phyloP scores from a whole-genome alignment of 2,113 vertebrate genomes.

The Mastomys natalensis region DNA sequence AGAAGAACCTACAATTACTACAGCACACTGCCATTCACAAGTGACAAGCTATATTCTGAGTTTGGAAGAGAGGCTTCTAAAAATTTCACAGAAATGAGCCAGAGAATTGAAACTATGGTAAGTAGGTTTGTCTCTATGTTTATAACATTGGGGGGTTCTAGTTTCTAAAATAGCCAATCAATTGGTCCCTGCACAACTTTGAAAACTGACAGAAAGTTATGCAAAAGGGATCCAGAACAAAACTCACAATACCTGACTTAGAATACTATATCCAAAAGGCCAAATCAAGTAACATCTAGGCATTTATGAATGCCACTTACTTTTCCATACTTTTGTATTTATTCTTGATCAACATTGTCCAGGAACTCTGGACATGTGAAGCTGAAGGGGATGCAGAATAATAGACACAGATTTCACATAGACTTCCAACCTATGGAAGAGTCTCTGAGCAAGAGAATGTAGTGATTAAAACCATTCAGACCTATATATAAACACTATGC shows the following conservation, averaged over 20 bases:
- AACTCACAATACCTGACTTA: neutral
- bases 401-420: neutral
- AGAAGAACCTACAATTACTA: constrained; percentile 78
- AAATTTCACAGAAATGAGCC: constrained; percentile 82
- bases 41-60: constrained; percentile 71
- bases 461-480: neutral
- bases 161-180: neutral
- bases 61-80: constrained; percentile 78
- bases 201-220: neutral
- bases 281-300: neutral
- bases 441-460: neutral
- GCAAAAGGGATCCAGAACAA: neutral
- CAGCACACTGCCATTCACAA: constrained; percentile 76
- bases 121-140: neutral
- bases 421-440: neutral
- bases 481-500: neutral
- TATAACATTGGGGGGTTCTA: neutral
- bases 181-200: neutral
- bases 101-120: constrained; percentile 80
- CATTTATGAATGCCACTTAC: neutral
- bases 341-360: neutral
- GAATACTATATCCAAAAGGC: neutral
- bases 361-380: neutral
- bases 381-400: neutral
- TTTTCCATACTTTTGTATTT: neutral